Conservation (phyloP, 2,888 invertebrate species). For the Periphyllus acericola region DNA sequence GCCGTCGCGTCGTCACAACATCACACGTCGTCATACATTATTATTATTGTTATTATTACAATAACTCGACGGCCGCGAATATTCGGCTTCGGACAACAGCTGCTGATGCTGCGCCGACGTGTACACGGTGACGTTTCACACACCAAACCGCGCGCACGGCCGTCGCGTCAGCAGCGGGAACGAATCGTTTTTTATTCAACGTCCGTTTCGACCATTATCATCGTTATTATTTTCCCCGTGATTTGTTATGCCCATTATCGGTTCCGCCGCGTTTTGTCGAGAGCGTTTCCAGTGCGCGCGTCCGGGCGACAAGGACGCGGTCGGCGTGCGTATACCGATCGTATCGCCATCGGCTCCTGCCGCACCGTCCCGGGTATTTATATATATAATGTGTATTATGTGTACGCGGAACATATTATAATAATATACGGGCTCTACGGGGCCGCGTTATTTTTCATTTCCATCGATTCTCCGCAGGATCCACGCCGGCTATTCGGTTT, state of each 20-base stretch:
- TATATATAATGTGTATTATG: no score
- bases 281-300: background rate
- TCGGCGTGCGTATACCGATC: background rate
- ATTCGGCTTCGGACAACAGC: no score
- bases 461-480: conserved; percentile 41
- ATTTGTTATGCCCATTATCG: conserved; percentile 34
- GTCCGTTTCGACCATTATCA: background rate
- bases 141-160: no score
- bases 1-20: no score
- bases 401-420: background rate
- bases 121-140: no score
- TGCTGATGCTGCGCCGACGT: no score
- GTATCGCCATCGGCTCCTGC: conserved; percentile 13
- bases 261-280: background rate
- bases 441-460: conserved; percentile 30
- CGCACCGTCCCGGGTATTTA: background rate
- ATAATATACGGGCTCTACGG: background rate
- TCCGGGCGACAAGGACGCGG: conserved; percentile 27
- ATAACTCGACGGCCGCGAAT: no score
- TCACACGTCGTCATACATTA: no score
- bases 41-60: no score
- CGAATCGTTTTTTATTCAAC: no score
- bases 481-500: background rate
- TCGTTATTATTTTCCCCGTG: background rate
- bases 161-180: no score